phyloP scores from a whole-genome alignment of 2,888 invertebrate species.

The Scaptomyza cyrtandrae region DNA sequence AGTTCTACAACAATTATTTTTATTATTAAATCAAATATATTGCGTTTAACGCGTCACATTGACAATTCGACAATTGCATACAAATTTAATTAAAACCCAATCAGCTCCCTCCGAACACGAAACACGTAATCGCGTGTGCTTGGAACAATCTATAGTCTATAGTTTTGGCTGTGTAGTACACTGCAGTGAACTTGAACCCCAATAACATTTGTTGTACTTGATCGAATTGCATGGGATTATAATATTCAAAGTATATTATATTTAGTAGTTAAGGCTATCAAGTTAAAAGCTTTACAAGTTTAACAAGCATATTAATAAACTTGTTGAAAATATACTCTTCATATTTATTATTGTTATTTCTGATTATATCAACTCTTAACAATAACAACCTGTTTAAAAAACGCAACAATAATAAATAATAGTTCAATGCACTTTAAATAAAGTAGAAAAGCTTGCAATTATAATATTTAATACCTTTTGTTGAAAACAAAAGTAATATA shows the following conservation, averaged over 20 bases:
- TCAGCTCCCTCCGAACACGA: slow-evolving; percentile 1
- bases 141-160: slow-evolving; percentile 10
- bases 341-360: no score
- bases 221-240: slow-evolving; percentile 9
- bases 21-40: slow-evolving; percentile 31
- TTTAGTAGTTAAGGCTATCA: not conserved
- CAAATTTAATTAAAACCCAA: slow-evolving; percentile 41
- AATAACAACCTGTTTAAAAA: no score
- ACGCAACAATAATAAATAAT: not conserved
- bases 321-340: no score
- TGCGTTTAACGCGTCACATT: slow-evolving; percentile 25
- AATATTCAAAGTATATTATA: not conserved
- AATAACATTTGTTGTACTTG: slow-evolving; percentile 14
- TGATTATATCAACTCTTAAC: no score
- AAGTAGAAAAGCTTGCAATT: no score
- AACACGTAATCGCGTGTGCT: slow-evolving; percentile 34
- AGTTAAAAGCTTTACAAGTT: not conserved
- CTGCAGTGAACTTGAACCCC: slow-evolving; percentile 55
- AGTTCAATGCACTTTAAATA: not conserved
- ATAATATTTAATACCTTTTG: not conserved
- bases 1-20: slow-evolving; percentile 48
- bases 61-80: slow-evolving; percentile 48
- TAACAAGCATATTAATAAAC: no score
- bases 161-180: slow-evolving; percentile 1
- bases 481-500: not conserved